These are phyloP conservation scores for Halisarca cf. caerulea DNA, from an alignment of 37 sponge, comb jelly and placozoan species.

Conservation along the genomic window DNA sequence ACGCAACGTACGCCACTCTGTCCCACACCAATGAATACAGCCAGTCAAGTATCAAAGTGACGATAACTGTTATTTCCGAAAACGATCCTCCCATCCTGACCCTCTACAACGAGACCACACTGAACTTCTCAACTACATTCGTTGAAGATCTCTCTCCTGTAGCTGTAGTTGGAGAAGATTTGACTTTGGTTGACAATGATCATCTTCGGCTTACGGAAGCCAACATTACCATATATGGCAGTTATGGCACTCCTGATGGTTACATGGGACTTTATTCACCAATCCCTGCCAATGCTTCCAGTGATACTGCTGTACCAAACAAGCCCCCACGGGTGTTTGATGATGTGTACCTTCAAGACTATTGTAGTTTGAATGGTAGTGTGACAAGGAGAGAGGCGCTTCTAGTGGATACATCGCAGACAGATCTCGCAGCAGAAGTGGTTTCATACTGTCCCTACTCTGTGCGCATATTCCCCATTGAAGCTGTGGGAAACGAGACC, in stretches of 20 bases:
- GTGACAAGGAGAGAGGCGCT: conserved; percentile 57
- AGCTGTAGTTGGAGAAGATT: conserved; percentile 51
- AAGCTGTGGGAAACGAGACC: neutral
- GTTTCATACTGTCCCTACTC: conserved; percentile 78
- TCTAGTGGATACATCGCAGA: conserved; percentile 39
- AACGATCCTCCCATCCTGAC: conserved; percentile 70
- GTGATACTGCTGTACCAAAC: neutral
- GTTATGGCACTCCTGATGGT: conserved; percentile 18
- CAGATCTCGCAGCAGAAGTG: conserved; percentile 58
- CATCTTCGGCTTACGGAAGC: conserved; percentile 61
- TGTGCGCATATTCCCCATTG: conserved; percentile 46
- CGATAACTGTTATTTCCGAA: conserved; percentile 47
- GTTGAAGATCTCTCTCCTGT: conserved; percentile 70
- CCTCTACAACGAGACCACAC: conserved; percentile 45
- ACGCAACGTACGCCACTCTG: conserved; percentile 56
- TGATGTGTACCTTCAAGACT: conserved; percentile 30
- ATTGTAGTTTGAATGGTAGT: conserved; percentile 55
- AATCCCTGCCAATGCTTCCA: neutral
- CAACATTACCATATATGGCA: conserved; percentile 76
- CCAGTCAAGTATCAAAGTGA: neutral
- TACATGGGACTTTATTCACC: neutral
- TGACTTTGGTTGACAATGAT: conserved; percentile 77
- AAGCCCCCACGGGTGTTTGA: conserved; percentile 19
- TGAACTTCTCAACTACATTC: conserved; percentile 39
- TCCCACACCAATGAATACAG: conserved; percentile 80